Evolutionary conservation across 2,113 vertebrate genomes (phyloP), one percentile per base, ranked within the genome.

Genomic region (Cnemophilus loriae): DNA sequence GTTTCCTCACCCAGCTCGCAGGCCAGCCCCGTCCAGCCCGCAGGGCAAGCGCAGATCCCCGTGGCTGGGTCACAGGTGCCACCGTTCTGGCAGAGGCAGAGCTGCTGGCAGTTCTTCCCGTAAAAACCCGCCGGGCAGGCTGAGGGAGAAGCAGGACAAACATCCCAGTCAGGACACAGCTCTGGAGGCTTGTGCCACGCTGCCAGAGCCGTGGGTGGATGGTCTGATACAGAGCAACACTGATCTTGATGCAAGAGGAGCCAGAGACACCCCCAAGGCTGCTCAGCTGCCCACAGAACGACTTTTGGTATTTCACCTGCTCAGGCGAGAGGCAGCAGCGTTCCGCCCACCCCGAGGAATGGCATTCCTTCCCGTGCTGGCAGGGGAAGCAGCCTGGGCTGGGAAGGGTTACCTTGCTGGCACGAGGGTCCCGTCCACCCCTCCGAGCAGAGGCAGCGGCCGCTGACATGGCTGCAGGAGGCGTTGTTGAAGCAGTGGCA

Each of bases 381-480:
- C 77, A 24, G 61, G 47, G 71, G 28, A 13, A 10, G 50, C 28
- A 9, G 46, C 4, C 16, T 7, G 26, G 37, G 20, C 2, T 20
- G 4, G n/a, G 39, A 47, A 16, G 35, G 0, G 14, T 97, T 97
- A 99, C 99, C 98, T 95, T 98, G 97, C 91, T 98, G 97, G 97
- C 99, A 99, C 60, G 88, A 96, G 90, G 98, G 84, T 60, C 99
- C 99, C 0, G 28, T 99, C 99, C 99, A 99, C 7, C 99, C 99
- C 0, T 98, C 96, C 0, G 95, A 76, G 41, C 99, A 99, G 91
- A 47, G 96, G 88, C 99, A 99, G 44, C 35, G 98, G 46, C 99
- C 99, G 0, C 91, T 98, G 78, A 98, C 55, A 3, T 97, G 98
- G 97, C 98, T 91, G 91, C 99, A 99, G 84, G 98, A 95, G 32